Conservation (phyloP, 2,797 vertebrate genomes). For the Paguma larvata region DNA sequence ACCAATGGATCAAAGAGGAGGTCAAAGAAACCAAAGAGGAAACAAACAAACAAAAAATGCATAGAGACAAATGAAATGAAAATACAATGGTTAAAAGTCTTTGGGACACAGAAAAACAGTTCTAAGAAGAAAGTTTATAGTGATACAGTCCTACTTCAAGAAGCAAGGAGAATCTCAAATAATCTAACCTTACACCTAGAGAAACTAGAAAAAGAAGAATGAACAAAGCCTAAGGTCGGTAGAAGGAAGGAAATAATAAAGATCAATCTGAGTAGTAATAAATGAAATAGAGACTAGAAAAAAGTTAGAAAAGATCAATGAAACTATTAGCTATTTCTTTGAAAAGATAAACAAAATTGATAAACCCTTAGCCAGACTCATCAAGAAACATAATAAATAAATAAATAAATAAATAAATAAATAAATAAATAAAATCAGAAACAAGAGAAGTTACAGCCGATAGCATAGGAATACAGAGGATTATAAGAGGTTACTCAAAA, state of each 20-base stretch:
- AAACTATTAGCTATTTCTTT: background rate
- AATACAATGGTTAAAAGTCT: background rate
- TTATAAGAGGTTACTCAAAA: background rate
- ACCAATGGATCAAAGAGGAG: background rate
- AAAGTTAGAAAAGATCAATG: background rate
- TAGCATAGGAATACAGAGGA: background rate
- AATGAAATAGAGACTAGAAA: background rate
- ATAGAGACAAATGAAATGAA: background rate
- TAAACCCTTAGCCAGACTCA: background rate
- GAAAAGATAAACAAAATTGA: background rate
- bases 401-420: too few species aligned
- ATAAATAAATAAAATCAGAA: background rate
- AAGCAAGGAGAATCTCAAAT: background rate
- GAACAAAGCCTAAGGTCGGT: background rate
- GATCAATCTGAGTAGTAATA: background rate
- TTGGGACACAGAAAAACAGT: background rate
- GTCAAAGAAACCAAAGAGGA: background rate
- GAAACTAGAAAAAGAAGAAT: background rate
- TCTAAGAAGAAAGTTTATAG: background rate
- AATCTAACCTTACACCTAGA: background rate
- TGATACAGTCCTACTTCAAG: background rate
- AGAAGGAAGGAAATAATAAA: background rate
- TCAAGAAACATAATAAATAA: too few species aligned
- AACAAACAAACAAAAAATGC: background rate
- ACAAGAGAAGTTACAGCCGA: background rate